Evolutionary conservation across 2,888 invertebrate species (phyloP), one percentile per base, ranked within the genome.

Genomic region (Drosophila rellima): DNA sequence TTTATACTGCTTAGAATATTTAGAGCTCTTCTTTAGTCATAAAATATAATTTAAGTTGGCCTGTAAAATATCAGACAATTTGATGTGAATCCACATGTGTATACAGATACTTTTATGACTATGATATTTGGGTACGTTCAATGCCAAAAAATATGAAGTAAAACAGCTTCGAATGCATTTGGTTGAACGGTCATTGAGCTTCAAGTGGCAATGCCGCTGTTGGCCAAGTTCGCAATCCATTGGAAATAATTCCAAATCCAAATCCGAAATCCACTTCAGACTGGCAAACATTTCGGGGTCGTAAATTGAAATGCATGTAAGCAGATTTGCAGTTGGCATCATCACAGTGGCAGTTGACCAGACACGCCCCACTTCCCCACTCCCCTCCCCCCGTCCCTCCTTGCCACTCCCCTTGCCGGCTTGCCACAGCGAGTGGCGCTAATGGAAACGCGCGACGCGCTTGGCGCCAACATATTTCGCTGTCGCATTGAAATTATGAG

Each of bases 381-480:
- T n/a, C 15, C 23, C 47, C 2, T 8, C 11, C 6, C 3, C 1
- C 11, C 42, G 1, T 15, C 13, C 15, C 18, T 6, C 45, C 20
- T 23, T 29, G 23, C 23, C 47, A 33, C 15, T 10, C 45, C 29
- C 17, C 39, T 8, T 2, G 11, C 7, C 10, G 2, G 2, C 3
- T 15, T 20, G 33, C 50, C 40, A 26, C 44, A 3, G 10, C 63
- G 6, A 45, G 47, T 54, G 64, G 74, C 74, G 81, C 69, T 79
- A 80, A 81, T 79, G 74, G 74, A 81, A 79, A 71, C 63, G 56
- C 56, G 65, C 75, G 63, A 57, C 45, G 63, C 62, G 44, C 50
- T 51, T 81, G 85, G 85, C 85, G 88, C 85, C 85, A 85, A 80
- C 81, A 85, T 85, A 65, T 88, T 85, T 88, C 62, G 82, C 85